Evolutionary conservation across 2,113 vertebrate genomes (phyloP).

Genomic region (Chionis minor): DNA sequence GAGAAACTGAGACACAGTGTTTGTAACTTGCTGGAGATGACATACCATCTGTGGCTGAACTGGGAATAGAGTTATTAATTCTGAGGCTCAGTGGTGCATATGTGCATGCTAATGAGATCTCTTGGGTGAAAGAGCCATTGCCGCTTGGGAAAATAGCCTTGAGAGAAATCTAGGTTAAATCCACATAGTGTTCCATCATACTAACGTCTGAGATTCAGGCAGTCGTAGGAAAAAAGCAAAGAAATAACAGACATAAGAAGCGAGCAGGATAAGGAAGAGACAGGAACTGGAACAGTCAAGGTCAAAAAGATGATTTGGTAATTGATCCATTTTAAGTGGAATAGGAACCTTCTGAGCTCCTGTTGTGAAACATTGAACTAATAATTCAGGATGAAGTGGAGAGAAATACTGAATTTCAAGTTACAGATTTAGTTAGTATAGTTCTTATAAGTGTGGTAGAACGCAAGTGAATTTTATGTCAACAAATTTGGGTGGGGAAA

Average conservation of each 20-base stretch:
- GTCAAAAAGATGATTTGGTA: conserved; percentile 51
- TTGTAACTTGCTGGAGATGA: conserved; percentile 16
- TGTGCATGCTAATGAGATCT: conserved; percentile 68
- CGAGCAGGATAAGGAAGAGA: neutral
- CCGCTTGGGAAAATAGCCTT: conserved; percentile 51
- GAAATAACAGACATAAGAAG: neutral
- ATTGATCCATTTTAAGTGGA: conserved; percentile 51
- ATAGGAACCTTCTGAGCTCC: neutral
- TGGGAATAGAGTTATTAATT: conserved; percentile 66
- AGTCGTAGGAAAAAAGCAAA: neutral
- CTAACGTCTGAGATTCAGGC: conserved; percentile 3
- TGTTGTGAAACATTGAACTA: conserved; percentile 6
- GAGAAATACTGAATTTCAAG: neutral
- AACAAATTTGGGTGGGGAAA: neutral
- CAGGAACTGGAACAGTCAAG: conserved; percentile 17
- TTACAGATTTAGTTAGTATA: neutral
- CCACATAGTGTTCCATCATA: neutral
- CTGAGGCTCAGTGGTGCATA: conserved; percentile 42
- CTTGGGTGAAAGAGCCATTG: conserved; percentile 42
- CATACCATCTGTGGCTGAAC: conserved; percentile 52
- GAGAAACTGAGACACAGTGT: neutral
- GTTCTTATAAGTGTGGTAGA: neutral
- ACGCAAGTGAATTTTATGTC: neutral
- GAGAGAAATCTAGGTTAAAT: conserved; percentile 66
- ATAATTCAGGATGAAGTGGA: neutral